Evolutionary conservation across 1,140 invertebrate species (phyloP).

Genomic region (Diorhabda elongata): DNA sequence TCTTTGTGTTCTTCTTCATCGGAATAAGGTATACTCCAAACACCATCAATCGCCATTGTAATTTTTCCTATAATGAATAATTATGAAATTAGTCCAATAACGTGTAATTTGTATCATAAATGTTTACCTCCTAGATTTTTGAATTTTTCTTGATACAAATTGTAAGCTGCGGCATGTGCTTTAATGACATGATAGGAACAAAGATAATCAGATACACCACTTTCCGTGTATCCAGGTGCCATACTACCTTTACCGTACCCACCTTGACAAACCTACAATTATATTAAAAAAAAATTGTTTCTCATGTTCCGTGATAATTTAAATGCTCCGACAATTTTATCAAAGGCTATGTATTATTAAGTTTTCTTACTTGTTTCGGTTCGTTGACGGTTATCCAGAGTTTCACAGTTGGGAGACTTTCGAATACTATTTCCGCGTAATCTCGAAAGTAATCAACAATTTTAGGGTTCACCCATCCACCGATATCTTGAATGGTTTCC

Average conservation of each 20-base stretch:
- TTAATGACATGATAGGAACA: constrained; percentile 6
- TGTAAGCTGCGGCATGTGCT: constrained; percentile 13
- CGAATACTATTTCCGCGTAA: constrained; percentile 34
- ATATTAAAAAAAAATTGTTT: no score
- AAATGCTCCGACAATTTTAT: no score
- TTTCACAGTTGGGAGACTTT: constrained; percentile 41
- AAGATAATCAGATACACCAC: not conserved
- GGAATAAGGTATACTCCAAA: constrained; percentile 16
- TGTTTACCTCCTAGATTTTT: not conserved
- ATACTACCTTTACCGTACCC: constrained; percentile 6
- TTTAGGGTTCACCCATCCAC: constrained; percentile 37
- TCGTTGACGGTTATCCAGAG: constrained; percentile 54
- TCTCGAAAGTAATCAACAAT: constrained; percentile 37
- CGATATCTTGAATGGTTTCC: constrained; percentile 38
- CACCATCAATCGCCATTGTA: constrained; percentile 15
- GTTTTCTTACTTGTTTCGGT: constrained; percentile 39
- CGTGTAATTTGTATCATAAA: not conserved
- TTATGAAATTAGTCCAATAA: not conserved
- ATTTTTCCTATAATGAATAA: constrained; percentile 11
- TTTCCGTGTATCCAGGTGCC: constrained; percentile 1
- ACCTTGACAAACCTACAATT: constrained; percentile 12
- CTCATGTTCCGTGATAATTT: no score
- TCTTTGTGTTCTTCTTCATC: constrained; percentile 1
- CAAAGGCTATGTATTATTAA: no score
- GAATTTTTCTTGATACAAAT: not conserved